A percentile compares a stretch with the other conserved stretches of the same genome.
These are phyloP conservation scores for Chloropsis cyanopogon DNA, from an alignment of 2,113 vertebrate genomes.

Conservation along the genomic window DNA sequence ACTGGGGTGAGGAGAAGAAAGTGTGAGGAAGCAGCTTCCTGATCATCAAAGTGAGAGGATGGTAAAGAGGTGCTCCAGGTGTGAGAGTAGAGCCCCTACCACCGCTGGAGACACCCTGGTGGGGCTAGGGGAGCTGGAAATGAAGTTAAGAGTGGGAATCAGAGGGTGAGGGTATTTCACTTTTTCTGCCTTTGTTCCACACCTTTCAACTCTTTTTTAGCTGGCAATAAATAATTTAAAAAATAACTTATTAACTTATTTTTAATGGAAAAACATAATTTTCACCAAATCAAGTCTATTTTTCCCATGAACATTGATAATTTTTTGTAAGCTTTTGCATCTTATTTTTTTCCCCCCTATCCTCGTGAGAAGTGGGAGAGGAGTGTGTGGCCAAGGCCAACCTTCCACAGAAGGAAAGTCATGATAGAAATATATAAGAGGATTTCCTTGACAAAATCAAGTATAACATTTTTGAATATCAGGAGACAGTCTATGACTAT, in stretches of 20 bases:
- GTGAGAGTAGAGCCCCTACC: background rate
- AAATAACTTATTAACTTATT: background rate
- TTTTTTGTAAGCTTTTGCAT: background rate
- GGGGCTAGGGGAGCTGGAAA: background rate
- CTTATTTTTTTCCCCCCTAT: background rate
- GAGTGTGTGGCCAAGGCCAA: rapidly evolving
- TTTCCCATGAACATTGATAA: background rate
- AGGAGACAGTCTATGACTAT: background rate
- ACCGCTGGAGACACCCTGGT: background rate
- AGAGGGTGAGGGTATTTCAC: background rate
- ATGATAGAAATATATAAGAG: background rate
- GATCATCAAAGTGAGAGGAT: background rate
- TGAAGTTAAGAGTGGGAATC: background rate
- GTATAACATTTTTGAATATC: background rate
- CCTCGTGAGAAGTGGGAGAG: background rate
- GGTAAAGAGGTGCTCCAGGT: background rate
- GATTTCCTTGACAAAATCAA: background rate
- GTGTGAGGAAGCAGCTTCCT: background rate
- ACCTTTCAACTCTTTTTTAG: background rate
- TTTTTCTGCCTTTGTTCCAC: background rate
- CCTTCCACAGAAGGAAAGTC: background rate
- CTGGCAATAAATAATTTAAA: background rate
- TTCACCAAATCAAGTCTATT: background rate
- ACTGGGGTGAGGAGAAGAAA: background rate
- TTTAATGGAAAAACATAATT: background rate